Evolutionary conservation across 1,140 invertebrate species (phyloP), one percentile per base, ranked within the genome.

Genomic region (Heliconius hewitsoni): DNA sequence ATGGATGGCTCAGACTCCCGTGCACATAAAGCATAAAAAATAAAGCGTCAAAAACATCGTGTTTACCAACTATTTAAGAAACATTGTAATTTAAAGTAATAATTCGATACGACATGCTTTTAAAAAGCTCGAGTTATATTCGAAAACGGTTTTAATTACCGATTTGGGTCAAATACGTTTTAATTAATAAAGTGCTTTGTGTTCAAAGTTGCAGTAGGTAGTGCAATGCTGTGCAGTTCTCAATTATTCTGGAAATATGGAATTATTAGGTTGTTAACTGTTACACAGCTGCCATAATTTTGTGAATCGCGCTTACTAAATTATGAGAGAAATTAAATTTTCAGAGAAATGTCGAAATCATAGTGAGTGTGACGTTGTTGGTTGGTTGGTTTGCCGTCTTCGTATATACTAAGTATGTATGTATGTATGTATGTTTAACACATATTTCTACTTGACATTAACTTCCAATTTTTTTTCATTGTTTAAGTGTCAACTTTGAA

Each of bases 201-300:
- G 27, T 66, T 66, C 60, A 66, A 66, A 66, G 60, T 66, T 66
- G 60, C 60, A 27, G 60, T 66, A 66, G 11, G 60, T 66, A 66
- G 60, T 66, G 60, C 60, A 66, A 16, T 16, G 27, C 60, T 23
- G 23, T 66, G 60, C 27, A 66, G 60, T 66, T 66, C 60, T 66
- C 60, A 66, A 66, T 66, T 66, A 66, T 66, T 66, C 60, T 66
- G 60, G 42, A 66, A 66, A 66, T 66, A 66, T 66, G 60, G 27
- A 66, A 66, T 66, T 66, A 66, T 66, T 66, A 66, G 60, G 60
- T 66, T 66, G 60, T 66, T 66, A 66, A 66, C 60, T 66, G 60
- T 66, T 30, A 66, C 60, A 66, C 60, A 66, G 60, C 60, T 66
- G 60, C 60, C 60, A 66, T 66, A 66, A 66, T 66, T 66, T 30